phyloP scores from a whole-genome alignment of 2,113 vertebrate species.

The Montifringilla adamsi region DNA sequence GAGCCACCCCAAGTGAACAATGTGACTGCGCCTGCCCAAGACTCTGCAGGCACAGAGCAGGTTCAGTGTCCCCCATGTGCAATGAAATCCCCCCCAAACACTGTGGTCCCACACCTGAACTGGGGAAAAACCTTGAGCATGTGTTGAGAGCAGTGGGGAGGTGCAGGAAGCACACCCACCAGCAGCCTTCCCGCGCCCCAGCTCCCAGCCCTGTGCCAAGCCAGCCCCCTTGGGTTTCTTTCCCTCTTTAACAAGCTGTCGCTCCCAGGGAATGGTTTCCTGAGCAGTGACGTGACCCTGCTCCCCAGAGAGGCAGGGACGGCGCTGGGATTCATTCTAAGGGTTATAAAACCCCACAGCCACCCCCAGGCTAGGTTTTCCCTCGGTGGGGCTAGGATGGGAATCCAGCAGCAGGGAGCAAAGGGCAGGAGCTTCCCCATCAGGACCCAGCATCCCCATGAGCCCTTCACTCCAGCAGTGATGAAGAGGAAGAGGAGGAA shows the following conservation, averaged over 20 bases:
- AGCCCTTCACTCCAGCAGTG: not conserved
- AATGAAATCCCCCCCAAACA: not conserved
- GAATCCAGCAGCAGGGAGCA: not conserved
- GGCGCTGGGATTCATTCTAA: not conserved
- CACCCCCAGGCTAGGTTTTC: not conserved
- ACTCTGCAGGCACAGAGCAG: not conserved
- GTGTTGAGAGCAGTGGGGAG: not conserved
- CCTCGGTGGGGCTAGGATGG: not conserved
- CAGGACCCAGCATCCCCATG: not conserved
- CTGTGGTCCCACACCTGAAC: fast-evolving
- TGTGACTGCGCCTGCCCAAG: fast-evolving
- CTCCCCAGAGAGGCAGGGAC: not conserved
- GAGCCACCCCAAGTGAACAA: fast-evolving
- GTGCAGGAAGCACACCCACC: fast-evolving
- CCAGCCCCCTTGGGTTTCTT: not conserved
- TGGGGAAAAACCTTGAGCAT: fast-evolving
- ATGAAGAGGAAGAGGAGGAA: not conserved
- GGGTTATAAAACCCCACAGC: constrained; percentile 16
- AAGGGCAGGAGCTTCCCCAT: not conserved
- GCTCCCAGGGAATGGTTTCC: constrained; percentile 25
- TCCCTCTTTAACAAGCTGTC: not conserved
- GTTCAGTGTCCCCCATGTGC: fast-evolving
- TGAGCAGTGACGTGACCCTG: not conserved
- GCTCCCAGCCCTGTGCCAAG: fast-evolving
- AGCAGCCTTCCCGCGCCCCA: not conserved